Base-by-base conservation (phyloP, 2,113 vertebrate genomes). In the Notechis scutatus region DNA sequence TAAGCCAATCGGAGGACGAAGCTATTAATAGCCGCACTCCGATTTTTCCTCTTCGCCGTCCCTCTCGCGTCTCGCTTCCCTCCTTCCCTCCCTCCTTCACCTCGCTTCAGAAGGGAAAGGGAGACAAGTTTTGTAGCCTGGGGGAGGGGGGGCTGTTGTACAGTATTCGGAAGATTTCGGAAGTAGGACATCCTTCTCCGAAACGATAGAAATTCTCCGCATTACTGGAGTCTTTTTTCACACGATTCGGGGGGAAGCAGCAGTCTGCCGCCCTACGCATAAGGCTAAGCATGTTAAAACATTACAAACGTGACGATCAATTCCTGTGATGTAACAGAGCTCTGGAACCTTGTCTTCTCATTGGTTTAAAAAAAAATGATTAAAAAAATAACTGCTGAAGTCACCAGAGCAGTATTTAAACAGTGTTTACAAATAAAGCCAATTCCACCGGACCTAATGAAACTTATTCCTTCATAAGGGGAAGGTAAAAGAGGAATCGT, bases 11-110 rank as follows among this genome's bases (percentile, higher is more conserved):
- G 94, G 92, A 69, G 81, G 3, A 90, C 90, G 90, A 4, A 1
- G 89, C 90, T 96, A 96, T 96, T 96, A 95, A 96, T 96, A 96
- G 96, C 59, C 0, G 0, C 55, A 2, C 92, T 88, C 69, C 34
- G 92, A 34, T 54, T 69, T 87, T 74, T 18, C 11, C 8, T 15
- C 42, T 23, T 21, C 4, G n/a, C 24, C 4, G 0, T 61, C 34
- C 11, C 10, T 45, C 26, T 29, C 18, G 1, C 10, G 3, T 10
- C 55, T 26, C 3, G 14, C 29, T 87, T n/a, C 18, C 12, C 21
- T 57, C 9, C 81, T 9, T 9, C 12, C 0, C 7, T 50, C 47
- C 7, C 1, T 8, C 7, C 26, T 0, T 2, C 6, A 20, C 34
- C 9, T 11, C 4, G 34, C 24, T 1, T 61, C 59, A 91, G 74